Conservation (phyloP, 2,888 invertebrate genomes). For the Idaea dimidiata region DNA sequence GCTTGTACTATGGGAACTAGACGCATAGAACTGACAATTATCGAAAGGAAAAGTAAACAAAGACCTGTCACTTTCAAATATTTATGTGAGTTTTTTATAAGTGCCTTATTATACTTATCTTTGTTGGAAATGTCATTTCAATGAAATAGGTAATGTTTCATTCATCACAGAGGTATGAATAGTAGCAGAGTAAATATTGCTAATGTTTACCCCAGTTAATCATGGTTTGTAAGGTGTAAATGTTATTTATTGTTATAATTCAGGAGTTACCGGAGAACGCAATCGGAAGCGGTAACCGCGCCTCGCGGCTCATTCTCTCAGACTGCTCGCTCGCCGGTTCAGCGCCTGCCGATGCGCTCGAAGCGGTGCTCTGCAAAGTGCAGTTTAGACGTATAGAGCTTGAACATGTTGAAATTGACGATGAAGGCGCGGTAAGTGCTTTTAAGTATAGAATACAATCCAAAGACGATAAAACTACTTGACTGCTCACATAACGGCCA, state of each 20-base stretch:
- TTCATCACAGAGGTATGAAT: too few relatives aligned
- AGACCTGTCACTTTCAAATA: too few relatives aligned
- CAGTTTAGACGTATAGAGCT: slow-evolving; percentile 87
- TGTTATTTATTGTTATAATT: slow-evolving; percentile 14
- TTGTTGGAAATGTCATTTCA: too few relatives aligned
- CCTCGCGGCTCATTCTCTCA: slow-evolving; percentile 81
- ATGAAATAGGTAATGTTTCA: too few relatives aligned
- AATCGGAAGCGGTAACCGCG: slow-evolving; percentile 72
- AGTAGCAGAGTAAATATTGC: too few relatives aligned
- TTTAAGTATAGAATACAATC: not conserved
- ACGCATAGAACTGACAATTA: too few relatives aligned
- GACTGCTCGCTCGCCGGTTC: slow-evolving; percentile 81
- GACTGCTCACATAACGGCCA: not conserved
- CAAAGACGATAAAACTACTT: not conserved
- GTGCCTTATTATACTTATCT: too few relatives aligned
- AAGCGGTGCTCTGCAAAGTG: slow-evolving; percentile 89
- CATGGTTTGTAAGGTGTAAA: not conserved
- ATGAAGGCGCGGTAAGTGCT: slow-evolving; percentile 82
- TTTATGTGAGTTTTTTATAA: too few relatives aligned
- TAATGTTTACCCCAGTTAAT: too few relatives aligned
- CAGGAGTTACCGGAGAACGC: slow-evolving; percentile 64
- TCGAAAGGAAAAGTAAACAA: too few relatives aligned
- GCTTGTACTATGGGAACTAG: too few relatives aligned
- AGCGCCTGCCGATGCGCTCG: slow-evolving; percentile 88
- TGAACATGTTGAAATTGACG: slow-evolving; percentile 84